Evolutionary conservation across 2,888 invertebrate genomes (phyloP).

Genomic region (Aspidiotus destructor): DNA sequence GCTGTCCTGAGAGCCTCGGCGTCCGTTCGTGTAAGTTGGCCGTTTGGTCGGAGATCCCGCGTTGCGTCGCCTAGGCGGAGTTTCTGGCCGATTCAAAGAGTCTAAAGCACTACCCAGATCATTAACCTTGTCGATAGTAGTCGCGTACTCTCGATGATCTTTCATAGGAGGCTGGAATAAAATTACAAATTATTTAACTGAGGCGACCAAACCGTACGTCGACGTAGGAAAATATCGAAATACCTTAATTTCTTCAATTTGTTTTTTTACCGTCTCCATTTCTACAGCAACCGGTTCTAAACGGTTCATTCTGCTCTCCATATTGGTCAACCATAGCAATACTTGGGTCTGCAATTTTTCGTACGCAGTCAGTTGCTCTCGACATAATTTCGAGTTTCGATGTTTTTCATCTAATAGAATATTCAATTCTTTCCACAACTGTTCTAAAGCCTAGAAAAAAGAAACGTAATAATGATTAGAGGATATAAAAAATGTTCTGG

Average conservation of each 20-base stretch:
- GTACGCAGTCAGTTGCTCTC: conserved; percentile 77
- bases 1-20: conserved; percentile 56
- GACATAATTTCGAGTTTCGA: conserved; percentile 68
- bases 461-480: no score
- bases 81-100: conserved; percentile 69
- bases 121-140: conserved; percentile 80
- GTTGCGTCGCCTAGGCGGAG: conserved; percentile 59
- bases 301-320: conserved; percentile 64
- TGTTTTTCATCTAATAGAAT: conserved; percentile 73
- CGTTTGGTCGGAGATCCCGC: conserved; percentile 78
- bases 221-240: not conserved
- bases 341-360: conserved; percentile 67
- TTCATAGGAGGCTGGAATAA: conserved; percentile 60
- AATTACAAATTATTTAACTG: not conserved
- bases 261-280: conserved; percentile 69
- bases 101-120: conserved; percentile 82
- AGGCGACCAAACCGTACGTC: no score
- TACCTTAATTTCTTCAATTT: conserved; percentile 65
- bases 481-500: no score
- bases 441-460: conserved; percentile 55
- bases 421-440: conserved; percentile 80
- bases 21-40: conserved; percentile 11
- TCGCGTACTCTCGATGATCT: conserved; percentile 76
- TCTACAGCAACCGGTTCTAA: conserved; percentile 81
- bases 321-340: conserved; percentile 70